Evolutionary conservation across 2,888 invertebrate species (phyloP), one percentile per base, ranked within the genome.

Genomic region (Erebia palarica): DNA sequence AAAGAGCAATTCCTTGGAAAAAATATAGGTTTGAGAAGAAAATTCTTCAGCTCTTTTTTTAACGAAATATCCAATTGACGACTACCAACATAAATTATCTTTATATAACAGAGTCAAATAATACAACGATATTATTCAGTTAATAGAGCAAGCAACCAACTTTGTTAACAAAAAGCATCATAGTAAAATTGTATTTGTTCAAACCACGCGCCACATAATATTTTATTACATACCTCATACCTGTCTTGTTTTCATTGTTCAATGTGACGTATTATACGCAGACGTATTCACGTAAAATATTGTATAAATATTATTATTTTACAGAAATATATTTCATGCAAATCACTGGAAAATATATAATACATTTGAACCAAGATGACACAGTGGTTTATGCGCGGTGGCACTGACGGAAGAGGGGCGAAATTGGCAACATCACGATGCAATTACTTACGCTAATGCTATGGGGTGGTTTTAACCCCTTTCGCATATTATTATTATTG

Each of bases 371-470:
- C 72, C 71, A 76, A 71, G 75, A 70, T 76, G 76, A 81, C 77
- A 76, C 79, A 77, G 75, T 74, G 80, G 77, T 84, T 83, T 79
- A 76, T 78, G 75, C 78, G 75, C 71, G 78, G 79, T 74, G 78
- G 75, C 77, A 77, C 78, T 79, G 75, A 72, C 68, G 73, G 76
- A 75, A 75, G 75, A 73, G 75, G 79, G 77, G 74, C 68, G 75
- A 79, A 82, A 84, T 79, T 82, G 81, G 82, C 83, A 77, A 68
- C 76, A 84, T 87, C 87, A 87, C 82, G 81, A 80, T 82, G 82
- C 84, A 87, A 86, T 86, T 84, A 86, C 84, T 81, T 79, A 57
- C 78, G 76, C 77, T 78, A 75, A 78, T 76, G 76, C 78, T 77
- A 77, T 75, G 77, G 76, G 73, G 78, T 82, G 82, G 75, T 81